Base-by-base conservation (phyloP, 2,888 invertebrate species). In the Agrenia bidenticulata region DNA sequence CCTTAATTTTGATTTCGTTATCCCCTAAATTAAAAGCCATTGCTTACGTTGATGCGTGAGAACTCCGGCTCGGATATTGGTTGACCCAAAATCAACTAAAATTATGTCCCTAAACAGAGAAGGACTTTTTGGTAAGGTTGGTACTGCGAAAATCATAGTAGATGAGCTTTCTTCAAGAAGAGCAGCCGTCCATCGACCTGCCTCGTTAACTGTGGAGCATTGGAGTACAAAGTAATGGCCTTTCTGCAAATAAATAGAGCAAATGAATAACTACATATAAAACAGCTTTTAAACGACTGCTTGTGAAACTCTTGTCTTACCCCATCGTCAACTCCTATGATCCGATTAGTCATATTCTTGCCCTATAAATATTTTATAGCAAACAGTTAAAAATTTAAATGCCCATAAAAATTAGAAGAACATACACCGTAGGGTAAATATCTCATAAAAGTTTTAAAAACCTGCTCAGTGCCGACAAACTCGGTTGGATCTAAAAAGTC, bases 51-150 rank as follows among this genome's bases (percentile, higher is more conserved):
- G 78, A 65, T 81, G 79, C 50, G 81, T 80, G 7, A 83, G 79
- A 42, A 84, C 78, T 15, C 85, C 85, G 13, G 84, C 85, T 72
- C 85, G 79, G 27, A 85, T 80, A 2, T 83, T 83, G 71, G 81
- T 80, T 59, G 83, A 83, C 13, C 85, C 85, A 42, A 85, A 77
- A 76, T 85, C 85, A 51, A 85, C 79, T 19, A 85, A 79, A 2
- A 84, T 73, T 5, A 84, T 81, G 71, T 82, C 81, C 79, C 83
- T 73, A 58, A 77, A 77, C 15, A 77, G 69, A 5, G 77, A 78
- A 67, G 75, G 79, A 73, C 73, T 78, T 66, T 65, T 78, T 60
- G 76, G 78, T 60, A 78, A 45, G 15, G 71, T 66, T 32, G 76
- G 75, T 61, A 70, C 69, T 21, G 72, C 67, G 59, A 70, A 75